Evolutionary conservation across 2,797 vertebrate genomes (phyloP).

Genomic region (Diplodus puntazzo): DNA sequence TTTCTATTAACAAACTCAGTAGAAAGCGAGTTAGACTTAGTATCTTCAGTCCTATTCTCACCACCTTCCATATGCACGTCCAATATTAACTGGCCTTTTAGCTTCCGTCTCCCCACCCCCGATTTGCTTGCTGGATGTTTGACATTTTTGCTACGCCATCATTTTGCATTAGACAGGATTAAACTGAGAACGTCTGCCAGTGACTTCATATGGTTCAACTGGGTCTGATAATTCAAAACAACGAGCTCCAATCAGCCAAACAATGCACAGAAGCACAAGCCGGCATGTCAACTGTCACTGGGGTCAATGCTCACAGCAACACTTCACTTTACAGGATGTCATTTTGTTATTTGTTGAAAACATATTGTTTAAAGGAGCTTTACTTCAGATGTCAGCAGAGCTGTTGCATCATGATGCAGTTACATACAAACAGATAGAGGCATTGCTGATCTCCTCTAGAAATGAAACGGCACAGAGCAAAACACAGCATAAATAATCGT

Average conservation of each 20-base stretch:
- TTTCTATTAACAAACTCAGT: background rate
- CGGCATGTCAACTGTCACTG: background rate
- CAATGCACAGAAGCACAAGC: background rate
- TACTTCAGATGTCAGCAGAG: slow-evolving; percentile 9
- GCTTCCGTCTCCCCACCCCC: background rate
- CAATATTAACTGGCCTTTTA: slow-evolving; percentile 6
- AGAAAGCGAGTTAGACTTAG: too few relatives aligned
- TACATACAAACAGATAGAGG: slow-evolving; percentile 2
- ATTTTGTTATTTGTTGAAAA: background rate
- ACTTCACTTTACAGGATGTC: background rate
- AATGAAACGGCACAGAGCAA: slow-evolving; percentile 3
- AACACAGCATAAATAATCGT: slow-evolving; percentile 16
- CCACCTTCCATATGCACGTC: too few relatives aligned
- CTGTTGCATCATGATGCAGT: background rate
- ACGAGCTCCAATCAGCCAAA: slow-evolving; percentile 4
- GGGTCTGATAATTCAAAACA: background rate
- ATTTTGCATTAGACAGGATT: slow-evolving; percentile 14
- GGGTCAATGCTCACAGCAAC: background rate
- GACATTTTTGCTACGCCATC: slow-evolving; percentile 2
- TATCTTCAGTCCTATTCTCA: background rate
- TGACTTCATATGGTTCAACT: background rate
- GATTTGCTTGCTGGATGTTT: background rate
- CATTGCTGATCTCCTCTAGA: background rate
- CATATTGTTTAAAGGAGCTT: background rate
- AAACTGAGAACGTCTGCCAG: background rate